Evolutionary conservation across 2,888 invertebrate species (phyloP).

Genomic region (Hemithea aestivaria): DNA sequence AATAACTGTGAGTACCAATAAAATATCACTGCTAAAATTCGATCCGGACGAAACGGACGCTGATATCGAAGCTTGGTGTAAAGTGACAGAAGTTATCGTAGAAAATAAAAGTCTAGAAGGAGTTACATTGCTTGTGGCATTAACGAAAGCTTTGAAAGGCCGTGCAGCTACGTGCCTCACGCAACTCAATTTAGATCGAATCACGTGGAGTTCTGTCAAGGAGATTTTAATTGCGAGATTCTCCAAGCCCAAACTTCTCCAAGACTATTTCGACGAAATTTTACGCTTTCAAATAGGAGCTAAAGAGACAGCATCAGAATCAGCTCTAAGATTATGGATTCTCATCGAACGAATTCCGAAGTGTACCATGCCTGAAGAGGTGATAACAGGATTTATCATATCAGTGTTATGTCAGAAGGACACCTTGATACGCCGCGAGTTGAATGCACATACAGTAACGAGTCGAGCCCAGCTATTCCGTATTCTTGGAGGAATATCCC

Average conservation of each 20-base stretch:
- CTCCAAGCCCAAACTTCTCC: slow-evolving; percentile 22
- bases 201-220: slow-evolving; percentile 24
- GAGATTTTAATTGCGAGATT: slow-evolving; percentile 28
- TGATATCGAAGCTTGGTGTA: slow-evolving; percentile 13
- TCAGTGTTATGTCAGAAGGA: slow-evolving; percentile 13
- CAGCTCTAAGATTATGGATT: slow-evolving; percentile 22
- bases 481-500: slow-evolving; percentile 15
- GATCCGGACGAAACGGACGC: slow-evolving; percentile 7
- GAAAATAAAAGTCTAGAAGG: slow-evolving; percentile 14
- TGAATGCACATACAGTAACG: slow-evolving; percentile 11
- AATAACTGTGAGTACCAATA: no score
- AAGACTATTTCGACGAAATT: slow-evolving; percentile 30
- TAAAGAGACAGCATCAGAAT: slow-evolving; percentile 21
- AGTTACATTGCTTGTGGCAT: slow-evolving; percentile 22
- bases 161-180: slow-evolving; percentile 24
- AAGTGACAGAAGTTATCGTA: slow-evolving; percentile 6
- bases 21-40: slow-evolving; percentile 1
- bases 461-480: slow-evolving; percentile 23
- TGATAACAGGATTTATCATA: slow-evolving; percentile 17
- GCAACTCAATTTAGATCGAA: slow-evolving; percentile 14
- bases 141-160: slow-evolving; percentile 21
- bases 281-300: slow-evolving; percentile 22
- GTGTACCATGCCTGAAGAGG: slow-evolving; percentile 16
- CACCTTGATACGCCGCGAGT: slow-evolving; percentile 14
- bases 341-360: slow-evolving; percentile 21